Conservation (phyloP, 2,797 vertebrate species). For the Hirundo rustica region DNA sequence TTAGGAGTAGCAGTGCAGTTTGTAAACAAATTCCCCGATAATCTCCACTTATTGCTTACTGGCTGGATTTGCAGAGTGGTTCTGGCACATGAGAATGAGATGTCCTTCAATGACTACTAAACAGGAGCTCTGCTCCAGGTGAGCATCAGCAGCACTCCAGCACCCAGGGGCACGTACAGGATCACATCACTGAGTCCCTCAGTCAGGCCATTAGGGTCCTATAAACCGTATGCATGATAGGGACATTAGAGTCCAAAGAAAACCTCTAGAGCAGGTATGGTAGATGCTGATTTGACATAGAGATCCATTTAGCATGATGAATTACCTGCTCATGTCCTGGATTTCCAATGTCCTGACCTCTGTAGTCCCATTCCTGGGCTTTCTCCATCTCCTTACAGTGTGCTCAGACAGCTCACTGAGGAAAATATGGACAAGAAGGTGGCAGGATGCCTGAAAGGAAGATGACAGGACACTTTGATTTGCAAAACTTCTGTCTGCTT, state of each 20-base stretch:
- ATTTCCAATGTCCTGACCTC: background rate
- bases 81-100: background rate
- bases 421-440: background rate
- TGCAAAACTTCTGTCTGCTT: background rate
- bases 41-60: background rate
- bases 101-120: background rate
- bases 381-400: background rate
- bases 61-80: background rate
- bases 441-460: background rate
- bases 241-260: background rate
- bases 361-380: background rate
- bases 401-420: background rate
- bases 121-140: background rate
- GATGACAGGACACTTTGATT: background rate
- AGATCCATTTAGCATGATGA: background rate
- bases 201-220: background rate
- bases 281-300: background rate
- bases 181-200: accelerated
- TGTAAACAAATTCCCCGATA: background rate
- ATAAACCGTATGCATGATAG: background rate
- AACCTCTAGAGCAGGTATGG: background rate
- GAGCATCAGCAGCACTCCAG: background rate
- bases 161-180: accelerated
- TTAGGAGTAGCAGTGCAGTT: background rate
- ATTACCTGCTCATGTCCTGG: background rate